Evolutionary conservation across 2,113 vertebrate species (phyloP).

Genomic region (Paracanthobrama guichenoti): DNA sequence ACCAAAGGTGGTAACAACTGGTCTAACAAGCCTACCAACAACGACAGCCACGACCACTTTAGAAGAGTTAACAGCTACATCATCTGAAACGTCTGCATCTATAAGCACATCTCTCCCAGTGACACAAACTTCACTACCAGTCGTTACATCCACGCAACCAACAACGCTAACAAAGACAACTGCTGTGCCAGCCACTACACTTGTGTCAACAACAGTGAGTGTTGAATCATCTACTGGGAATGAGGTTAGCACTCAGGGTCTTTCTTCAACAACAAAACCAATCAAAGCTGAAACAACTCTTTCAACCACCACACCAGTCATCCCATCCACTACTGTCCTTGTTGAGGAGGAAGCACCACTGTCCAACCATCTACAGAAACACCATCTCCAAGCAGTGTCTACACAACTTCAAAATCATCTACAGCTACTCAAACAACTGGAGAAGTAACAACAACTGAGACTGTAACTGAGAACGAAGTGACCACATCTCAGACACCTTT

Average conservation of each 20-base stretch:
- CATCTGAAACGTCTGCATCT: neutral
- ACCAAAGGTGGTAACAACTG: neutral
- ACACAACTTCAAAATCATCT: neutral
- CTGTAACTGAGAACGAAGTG: slow-evolving; percentile 12
- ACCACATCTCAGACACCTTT: neutral
- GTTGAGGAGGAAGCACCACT: neutral
- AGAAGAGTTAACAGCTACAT: neutral
- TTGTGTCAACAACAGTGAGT: neutral
- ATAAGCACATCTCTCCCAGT: neutral
- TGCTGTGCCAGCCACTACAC: neutral
- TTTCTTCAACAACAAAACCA: slow-evolving; percentile 39
- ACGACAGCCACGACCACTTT: neutral
- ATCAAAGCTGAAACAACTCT: neutral
- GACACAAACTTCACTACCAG: neutral
- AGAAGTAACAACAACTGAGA: slow-evolving; percentile 5
- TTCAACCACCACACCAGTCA: neutral
- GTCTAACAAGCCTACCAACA: neutral
- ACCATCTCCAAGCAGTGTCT: neutral
- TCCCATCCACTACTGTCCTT: neutral
- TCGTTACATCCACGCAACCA: neutral
- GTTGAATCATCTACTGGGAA: neutral
- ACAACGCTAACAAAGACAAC: slow-evolving; percentile 18
- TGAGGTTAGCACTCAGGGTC: neutral
- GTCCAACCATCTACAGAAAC: neutral
- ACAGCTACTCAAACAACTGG: slow-evolving; percentile 15